These are phyloP conservation scores for Eucidaris tribuloides DNA, from an alignment of 35 echinoderm and acorn worm genomes.

Conservation along the genomic window DNA sequence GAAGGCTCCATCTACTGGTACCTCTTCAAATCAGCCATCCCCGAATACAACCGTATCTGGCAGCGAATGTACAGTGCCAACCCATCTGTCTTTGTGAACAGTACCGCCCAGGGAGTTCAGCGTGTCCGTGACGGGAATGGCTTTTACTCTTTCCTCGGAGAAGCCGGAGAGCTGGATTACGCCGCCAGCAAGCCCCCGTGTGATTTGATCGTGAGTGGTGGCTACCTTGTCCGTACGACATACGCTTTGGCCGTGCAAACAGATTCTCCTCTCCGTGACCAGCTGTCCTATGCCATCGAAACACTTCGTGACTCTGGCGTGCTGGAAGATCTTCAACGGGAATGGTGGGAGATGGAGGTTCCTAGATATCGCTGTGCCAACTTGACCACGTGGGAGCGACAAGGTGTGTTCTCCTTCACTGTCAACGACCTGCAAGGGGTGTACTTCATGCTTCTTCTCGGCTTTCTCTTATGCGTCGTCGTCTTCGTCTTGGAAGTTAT, in stretches of 20 bases:
- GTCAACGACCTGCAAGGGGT: conserved; percentile 77
- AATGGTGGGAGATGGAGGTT: conserved; percentile 81
- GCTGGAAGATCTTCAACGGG: conserved; percentile 73
- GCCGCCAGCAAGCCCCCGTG: conserved; percentile 75
- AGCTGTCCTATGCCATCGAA: conserved; percentile 80
- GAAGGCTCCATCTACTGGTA: conserved; percentile 77
- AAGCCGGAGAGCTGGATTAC: conserved; percentile 66
- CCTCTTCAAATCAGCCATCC: conserved; percentile 76
- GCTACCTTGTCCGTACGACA: conserved; percentile 73
- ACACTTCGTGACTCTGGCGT: conserved; percentile 76
- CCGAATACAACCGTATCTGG: conserved; percentile 82
- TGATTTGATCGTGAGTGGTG: conserved; percentile 73
- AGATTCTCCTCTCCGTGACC: conserved; percentile 68
- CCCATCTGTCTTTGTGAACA: conserved; percentile 62
- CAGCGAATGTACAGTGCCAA: conserved; percentile 63
- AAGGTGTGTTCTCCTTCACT: conserved; percentile 77
- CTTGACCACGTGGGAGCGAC: conserved; percentile 75
- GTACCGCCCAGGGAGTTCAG: conserved; percentile 53
- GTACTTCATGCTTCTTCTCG: conserved; percentile 77
- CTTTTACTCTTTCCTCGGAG: conserved; percentile 86
- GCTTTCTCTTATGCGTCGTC: conserved; percentile 39
- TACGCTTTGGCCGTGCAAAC: conserved; percentile 90
- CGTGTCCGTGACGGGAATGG: conserved; percentile 72
- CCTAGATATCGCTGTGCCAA: conserved; percentile 44
- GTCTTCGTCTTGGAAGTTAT: conserved; percentile 74